A percentile compares a stretch with the other conserved stretches of the same genome.
Evolutionary conservation across 2,888 invertebrate genomes (phyloP).

Genomic region (Thereva nobilitata): DNA sequence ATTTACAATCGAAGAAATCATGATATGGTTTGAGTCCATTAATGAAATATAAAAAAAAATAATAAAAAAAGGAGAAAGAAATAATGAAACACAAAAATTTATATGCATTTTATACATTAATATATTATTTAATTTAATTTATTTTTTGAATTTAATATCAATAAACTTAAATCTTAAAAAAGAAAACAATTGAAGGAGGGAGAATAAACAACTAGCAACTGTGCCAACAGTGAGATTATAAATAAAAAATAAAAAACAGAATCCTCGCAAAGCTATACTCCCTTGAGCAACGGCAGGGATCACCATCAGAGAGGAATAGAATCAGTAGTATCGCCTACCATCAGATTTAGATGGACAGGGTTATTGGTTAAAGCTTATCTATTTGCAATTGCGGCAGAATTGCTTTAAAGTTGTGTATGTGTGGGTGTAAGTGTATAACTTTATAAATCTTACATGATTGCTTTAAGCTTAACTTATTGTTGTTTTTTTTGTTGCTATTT

Average conservation of each 20-base stretch:
- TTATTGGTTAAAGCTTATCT: too few relatives aligned
- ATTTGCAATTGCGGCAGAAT: too few relatives aligned
- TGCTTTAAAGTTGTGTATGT: too few relatives aligned
- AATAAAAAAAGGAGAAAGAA: not conserved
- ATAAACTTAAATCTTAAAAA: conserved; percentile 22
- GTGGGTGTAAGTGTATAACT: too few relatives aligned
- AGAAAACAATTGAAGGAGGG: conserved; percentile 5
- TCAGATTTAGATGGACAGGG: too few relatives aligned
- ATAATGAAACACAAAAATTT: not conserved
- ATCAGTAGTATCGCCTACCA: too few relatives aligned
- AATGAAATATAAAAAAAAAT: too few relatives aligned
- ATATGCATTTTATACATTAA: not conserved
- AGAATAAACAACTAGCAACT: conserved; percentile 28
- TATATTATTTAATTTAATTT: conserved; percentile 9
- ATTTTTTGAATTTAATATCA: conserved; percentile 20
- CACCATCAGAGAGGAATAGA: too few relatives aligned
- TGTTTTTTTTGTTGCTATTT: not conserved
- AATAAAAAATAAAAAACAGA: conserved; percentile 4
- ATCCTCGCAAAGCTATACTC: not conserved
- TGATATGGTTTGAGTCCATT: too few relatives aligned
- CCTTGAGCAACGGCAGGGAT: not conserved
- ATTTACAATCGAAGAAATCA: too few relatives aligned
- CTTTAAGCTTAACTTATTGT: not conserved
- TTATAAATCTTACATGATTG: not conserved
- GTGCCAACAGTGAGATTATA: not conserved